Evolutionary conservation across 2,797 vertebrate species (phyloP).

Genomic region (Knipowitschia caucasica): DNA sequence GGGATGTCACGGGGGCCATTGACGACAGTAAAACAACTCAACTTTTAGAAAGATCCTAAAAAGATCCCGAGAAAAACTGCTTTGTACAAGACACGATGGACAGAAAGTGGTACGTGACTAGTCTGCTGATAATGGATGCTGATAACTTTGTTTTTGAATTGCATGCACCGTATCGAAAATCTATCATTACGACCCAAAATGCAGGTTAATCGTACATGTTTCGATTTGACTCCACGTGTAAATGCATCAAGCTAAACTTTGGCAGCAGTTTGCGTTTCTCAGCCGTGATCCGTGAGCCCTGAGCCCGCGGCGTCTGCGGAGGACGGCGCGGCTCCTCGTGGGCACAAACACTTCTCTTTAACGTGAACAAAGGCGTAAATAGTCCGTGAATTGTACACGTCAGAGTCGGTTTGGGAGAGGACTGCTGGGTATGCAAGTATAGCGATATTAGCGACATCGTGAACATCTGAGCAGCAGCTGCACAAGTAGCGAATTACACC

Average conservation of each 20-base stretch:
- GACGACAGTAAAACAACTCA: neutral
- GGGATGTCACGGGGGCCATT: constrained; percentile 1
- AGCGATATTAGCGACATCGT: too few relatives aligned
- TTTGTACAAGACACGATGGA: neutral
- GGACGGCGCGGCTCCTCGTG: too few relatives aligned
- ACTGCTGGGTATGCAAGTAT: too few relatives aligned
- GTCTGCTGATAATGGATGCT: neutral
- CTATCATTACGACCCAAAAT: neutral
- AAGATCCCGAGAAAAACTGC: neutral
- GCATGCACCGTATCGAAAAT: neutral
- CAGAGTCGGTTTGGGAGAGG: too few relatives aligned
- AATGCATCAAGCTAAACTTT: neutral
- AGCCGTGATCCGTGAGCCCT: too few relatives aligned
- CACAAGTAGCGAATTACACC: too few relatives aligned
- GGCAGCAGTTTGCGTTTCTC: too few relatives aligned
- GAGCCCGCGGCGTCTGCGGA: too few relatives aligned
- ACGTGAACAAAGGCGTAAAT: too few relatives aligned
- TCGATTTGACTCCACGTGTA: neutral
- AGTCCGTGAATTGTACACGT: too few relatives aligned
- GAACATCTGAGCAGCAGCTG: too few relatives aligned
- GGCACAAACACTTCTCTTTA: too few relatives aligned
- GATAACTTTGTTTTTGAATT: neutral
- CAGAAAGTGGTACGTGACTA: constrained; percentile 9
- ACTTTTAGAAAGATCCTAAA: neutral
- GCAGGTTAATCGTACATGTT: neutral